A percentile compares a stretch with the other conserved stretches of the same genome.
These are phyloP conservation scores for Pristionchus fissidentatus DNA, from an alignment of 2,888 invertebrate species.

Conservation along the genomic window DNA sequence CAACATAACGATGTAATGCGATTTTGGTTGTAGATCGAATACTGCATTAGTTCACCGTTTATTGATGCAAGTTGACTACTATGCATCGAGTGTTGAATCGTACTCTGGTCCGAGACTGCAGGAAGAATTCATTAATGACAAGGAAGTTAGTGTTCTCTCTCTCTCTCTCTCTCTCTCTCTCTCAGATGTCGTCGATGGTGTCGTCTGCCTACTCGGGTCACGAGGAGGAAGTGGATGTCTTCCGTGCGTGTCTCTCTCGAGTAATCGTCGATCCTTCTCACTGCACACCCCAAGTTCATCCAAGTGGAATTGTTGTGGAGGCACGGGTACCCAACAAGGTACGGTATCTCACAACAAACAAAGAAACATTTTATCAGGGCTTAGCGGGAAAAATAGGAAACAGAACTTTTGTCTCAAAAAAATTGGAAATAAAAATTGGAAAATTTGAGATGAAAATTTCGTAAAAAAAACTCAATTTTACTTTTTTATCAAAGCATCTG, in stretches of 20 bases:
- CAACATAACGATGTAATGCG: neutral
- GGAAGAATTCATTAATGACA: neutral
- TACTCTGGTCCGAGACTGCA: neutral
- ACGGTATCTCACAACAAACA: too few relatives aligned
- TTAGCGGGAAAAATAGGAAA: too few relatives aligned
- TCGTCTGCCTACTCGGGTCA: neutral
- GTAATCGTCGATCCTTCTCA: slow-evolving; percentile 25
- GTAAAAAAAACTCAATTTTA: too few relatives aligned
- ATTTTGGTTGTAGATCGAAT: neutral
- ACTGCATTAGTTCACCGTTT: neutral
- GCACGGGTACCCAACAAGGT: neutral
- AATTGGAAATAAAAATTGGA: too few relatives aligned
- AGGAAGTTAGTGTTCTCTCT: neutral
- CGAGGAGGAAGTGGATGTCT: neutral
- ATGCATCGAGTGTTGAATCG: neutral
- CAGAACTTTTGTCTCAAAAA: too few relatives aligned
- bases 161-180: too few relatives aligned
- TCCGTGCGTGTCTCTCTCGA: neutral
- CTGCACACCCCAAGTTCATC: neutral
- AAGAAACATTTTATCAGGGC: too few relatives aligned
- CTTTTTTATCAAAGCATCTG: too few relatives aligned
- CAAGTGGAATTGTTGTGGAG: neutral
- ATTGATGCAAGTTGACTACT: neutral
- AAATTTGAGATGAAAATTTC: too few relatives aligned
- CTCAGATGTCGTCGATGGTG: neutral